phyloP scores from a whole-genome alignment of 2,113 vertebrate genomes.

The Heloderma charlesbogerti region DNA sequence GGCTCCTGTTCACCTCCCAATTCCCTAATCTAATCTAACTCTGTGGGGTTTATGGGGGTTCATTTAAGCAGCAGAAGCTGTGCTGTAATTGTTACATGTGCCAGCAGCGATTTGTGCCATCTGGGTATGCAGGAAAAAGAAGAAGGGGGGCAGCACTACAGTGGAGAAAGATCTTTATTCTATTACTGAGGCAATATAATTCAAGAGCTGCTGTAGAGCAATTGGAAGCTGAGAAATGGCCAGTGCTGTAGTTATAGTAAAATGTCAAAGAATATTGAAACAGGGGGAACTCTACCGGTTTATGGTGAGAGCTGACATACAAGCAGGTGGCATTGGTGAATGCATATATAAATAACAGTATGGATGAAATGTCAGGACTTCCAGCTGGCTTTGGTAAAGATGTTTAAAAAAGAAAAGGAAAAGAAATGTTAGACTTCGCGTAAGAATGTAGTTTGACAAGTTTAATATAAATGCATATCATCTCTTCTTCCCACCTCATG shows the following conservation, averaged over 20 bases:
- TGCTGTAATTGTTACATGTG: slow-evolving; percentile 76
- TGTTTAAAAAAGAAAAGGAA: slow-evolving; percentile 34
- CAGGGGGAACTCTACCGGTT: slow-evolving; percentile 62
- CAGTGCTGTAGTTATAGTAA: slow-evolving; percentile 70
- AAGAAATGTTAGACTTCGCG: slow-evolving; percentile 60
- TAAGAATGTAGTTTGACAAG: slow-evolving; percentile 56
- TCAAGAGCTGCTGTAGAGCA: slow-evolving; percentile 74
- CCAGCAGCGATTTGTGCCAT: slow-evolving; percentile 76
- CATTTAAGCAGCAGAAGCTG: slow-evolving; percentile 79
- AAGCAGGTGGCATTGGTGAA: slow-evolving; percentile 81
- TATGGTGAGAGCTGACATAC: slow-evolving; percentile 66
- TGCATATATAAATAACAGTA: slow-evolving; percentile 79
- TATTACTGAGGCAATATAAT: slow-evolving; percentile 75
- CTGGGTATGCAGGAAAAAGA: slow-evolving; percentile 67
- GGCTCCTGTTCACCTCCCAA: slow-evolving; percentile 78
- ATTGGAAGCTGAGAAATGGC: slow-evolving; percentile 74
- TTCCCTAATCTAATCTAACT: slow-evolving; percentile 87
- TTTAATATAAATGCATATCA: slow-evolving; percentile 50
- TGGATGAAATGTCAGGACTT: slow-evolving; percentile 76
- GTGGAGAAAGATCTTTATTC: slow-evolving; percentile 74
- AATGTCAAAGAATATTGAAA: slow-evolving; percentile 80
- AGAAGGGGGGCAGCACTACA: slow-evolving; percentile 32
- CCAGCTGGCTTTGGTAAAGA: slow-evolving; percentile 73
- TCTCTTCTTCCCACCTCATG: slow-evolving; percentile 1
- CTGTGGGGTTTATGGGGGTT: slow-evolving; percentile 75